Percentiles rank a stretch among this genome's conserved stretches.
phyloP scores from a whole-genome alignment of 1,140 invertebrate genomes.

The Mycetomoellerius zeteki region DNA sequence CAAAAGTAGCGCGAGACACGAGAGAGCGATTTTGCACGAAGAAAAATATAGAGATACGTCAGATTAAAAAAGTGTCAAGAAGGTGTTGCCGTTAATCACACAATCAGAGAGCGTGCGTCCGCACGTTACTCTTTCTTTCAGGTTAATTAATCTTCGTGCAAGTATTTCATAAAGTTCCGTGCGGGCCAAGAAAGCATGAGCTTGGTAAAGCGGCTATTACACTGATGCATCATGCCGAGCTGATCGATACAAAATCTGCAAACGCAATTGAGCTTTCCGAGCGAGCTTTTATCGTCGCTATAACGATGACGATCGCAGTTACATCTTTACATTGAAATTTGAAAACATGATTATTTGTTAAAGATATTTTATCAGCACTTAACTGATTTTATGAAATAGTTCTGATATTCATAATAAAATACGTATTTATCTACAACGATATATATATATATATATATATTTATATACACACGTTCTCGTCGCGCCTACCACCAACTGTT shows the following conservation, averaged over 20 bases:
- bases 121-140: slow-evolving; percentile 40
- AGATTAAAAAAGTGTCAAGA: slow-evolving; percentile 63
- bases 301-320: slow-evolving; percentile 42
- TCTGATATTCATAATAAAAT: slow-evolving; percentile 26
- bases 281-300: slow-evolving; percentile 5
- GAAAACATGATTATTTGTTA: slow-evolving; percentile 40
- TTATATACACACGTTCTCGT: not conserved
- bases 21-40: slow-evolving; percentile 49
- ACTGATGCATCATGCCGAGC: slow-evolving; percentile 50
- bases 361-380: slow-evolving; percentile 10
- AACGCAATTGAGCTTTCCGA: slow-evolving; percentile 43
- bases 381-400: slow-evolving; percentile 18
- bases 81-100: slow-evolving; percentile 59
- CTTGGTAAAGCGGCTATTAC: slow-evolving; percentile 49
- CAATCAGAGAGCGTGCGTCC: slow-evolving; percentile 44
- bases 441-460: too few relatives aligned
- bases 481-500: not conserved
- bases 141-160: slow-evolving; percentile 62
- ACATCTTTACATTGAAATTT: slow-evolving; percentile 26
- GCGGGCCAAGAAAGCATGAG: slow-evolving; percentile 21
- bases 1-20: slow-evolving; percentile 37
- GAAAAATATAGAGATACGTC: slow-evolving; percentile 54
- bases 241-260: slow-evolving; percentile 48
- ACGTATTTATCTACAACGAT: not conserved
- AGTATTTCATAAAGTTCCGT: slow-evolving; percentile 59